Base-by-base conservation (phyloP, 2,888 invertebrate genomes). In the Polia nebulosa region DNA sequence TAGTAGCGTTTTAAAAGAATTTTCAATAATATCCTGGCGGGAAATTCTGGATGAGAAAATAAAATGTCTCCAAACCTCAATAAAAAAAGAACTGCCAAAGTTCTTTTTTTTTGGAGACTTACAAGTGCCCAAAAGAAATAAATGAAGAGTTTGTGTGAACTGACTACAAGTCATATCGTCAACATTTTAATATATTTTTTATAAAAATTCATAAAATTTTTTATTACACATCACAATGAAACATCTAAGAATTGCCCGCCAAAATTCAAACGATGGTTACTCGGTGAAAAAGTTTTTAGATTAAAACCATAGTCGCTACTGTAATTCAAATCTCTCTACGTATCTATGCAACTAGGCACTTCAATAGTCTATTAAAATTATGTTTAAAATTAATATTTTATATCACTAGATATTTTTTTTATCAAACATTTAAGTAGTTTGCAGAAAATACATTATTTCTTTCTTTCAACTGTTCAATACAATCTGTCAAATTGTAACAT, bases 271-370 rank as follows among this genome's bases (percentile, higher is more conserved):
- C n/a, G n/a, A 7, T 41, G 6, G 39, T 8, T 41, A 41, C 17
- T 41, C 25, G 39, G 15, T 70, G 29, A 59, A 58, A 62, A 52
- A 36, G 8, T 44, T 34, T 22, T 52, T 27, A 2, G 20, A 34
- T 29, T 66, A 63, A 62, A 57, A 67, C 63, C 57, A 58, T 58
- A 66, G 57, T 70, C 47, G 53, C 55, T 75, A 80, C 49, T 74
- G 44, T 66, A 70, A 72, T 72, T 66, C 51, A 65, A 68, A 62
- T 75, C 32, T 64, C 72, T 67, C 77, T 81, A 79, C 60, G 45
- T 72, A 78, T 76, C 86, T 90, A 89, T 87, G 83, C 88, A 88
- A 85, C 90, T 90, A 91, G 90, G 90, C 91, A 91, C 90, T 90
- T 90, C 78, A 74, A 82, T 86, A 89, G 86, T 88, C 78, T 86